A percentile compares a stretch with the other conserved stretches of the same genome.
Conservation (phyloP, 2,888 invertebrate species). For the Agriotes lineatus region DNA sequence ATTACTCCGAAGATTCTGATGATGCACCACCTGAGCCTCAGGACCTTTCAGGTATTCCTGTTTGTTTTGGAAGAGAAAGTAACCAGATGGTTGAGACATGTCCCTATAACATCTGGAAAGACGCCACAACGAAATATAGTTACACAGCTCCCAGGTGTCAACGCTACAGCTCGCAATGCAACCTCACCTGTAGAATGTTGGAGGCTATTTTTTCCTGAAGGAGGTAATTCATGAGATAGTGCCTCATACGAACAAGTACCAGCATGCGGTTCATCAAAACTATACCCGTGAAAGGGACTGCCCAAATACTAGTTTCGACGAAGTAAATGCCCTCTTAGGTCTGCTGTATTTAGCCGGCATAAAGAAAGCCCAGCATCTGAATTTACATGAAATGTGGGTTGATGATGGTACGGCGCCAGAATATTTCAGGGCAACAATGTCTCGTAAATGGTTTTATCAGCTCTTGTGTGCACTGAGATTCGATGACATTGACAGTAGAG, state of each 20-base stretch:
- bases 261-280: not conserved
- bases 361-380: not conserved
- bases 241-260: not conserved
- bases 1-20: too few species aligned
- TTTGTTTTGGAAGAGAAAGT: too few species aligned
- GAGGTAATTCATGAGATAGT: not conserved
- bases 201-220: not conserved
- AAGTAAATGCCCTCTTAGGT: not conserved
- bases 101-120: not conserved
- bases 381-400: not conserved
- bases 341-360: not conserved
- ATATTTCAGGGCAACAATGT: not conserved
- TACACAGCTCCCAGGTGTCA: too few species aligned
- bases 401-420: not conserved
- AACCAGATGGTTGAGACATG: not conserved
- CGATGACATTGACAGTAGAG: not conserved
- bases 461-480: not conserved
- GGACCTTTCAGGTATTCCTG: too few species aligned
- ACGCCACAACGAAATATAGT: not conserved
- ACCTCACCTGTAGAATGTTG: not conserved
- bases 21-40: too few species aligned
- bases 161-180: not conserved
- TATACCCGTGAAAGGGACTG: not conserved
- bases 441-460: not conserved
- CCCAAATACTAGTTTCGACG: not conserved